Evolutionary conservation across 2,888 invertebrate species (phyloP).

Genomic region (Phaonia tiefii): DNA sequence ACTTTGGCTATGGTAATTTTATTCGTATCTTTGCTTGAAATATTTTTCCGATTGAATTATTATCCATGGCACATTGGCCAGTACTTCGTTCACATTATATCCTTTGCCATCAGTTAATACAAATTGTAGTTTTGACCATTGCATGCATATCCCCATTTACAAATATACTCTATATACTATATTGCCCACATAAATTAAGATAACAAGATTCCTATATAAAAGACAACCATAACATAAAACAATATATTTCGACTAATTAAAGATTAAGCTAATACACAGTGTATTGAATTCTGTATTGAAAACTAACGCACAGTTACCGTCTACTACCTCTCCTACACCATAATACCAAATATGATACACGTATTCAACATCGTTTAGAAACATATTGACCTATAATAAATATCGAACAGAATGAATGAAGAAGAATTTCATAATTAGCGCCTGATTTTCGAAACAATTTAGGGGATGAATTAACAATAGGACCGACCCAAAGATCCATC

Average conservation of each 20-base stretch:
- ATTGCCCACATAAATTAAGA: not conserved
- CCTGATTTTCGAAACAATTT: constrained; percentile 1
- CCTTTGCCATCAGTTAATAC: too few relatives aligned
- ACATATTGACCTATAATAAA: constrained; percentile 4
- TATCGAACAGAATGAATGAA: not conserved
- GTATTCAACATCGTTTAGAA: not conserved
- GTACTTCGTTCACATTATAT: too few relatives aligned
- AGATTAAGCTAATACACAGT: constrained; percentile 17
- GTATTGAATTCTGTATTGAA: not conserved
- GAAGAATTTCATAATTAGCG: not conserved
- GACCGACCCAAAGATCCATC: not conserved
- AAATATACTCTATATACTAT: too few relatives aligned
- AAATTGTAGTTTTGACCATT: too few relatives aligned
- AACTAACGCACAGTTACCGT: not conserved
- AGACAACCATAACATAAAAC: constrained; percentile 6
- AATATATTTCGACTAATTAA: constrained; percentile 24
- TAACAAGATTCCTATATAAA: not conserved
- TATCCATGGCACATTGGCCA: too few relatives aligned
- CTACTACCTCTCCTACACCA: not conserved
- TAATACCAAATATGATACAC: not conserved
- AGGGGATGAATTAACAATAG: constrained; percentile 21
- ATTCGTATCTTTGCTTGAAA: too few relatives aligned
- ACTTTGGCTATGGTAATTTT: too few relatives aligned
- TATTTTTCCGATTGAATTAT: too few relatives aligned
- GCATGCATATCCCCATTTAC: too few relatives aligned